Conservation (phyloP, 2,888 invertebrate species). For the Creontiades dilutus region DNA sequence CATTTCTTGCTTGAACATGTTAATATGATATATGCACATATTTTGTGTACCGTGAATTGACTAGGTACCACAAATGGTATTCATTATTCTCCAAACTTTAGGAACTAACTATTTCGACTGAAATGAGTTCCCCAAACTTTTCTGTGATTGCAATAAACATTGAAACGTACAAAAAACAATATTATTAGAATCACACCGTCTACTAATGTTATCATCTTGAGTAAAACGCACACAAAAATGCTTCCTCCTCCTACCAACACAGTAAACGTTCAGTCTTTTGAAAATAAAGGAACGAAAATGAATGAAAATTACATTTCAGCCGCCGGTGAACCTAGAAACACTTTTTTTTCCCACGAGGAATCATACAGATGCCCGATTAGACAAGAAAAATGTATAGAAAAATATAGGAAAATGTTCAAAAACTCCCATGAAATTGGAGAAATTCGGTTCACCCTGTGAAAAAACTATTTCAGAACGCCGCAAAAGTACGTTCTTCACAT, state of each 20-base stretch:
- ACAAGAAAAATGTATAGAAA: not conserved
- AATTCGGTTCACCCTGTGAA: conserved; percentile 30
- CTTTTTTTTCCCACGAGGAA: not conserved
- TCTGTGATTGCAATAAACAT: too few relatives aligned
- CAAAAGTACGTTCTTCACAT: conserved; percentile 12
- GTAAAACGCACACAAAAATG: not conserved
- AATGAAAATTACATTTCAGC: not conserved
- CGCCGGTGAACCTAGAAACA: not conserved
- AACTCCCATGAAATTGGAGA: not conserved
- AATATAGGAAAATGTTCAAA: not conserved
- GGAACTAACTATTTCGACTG: too few relatives aligned
- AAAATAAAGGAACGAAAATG: not conserved
- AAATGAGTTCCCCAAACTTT: too few relatives aligned
- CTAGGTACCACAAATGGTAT: too few relatives aligned
- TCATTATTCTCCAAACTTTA: too few relatives aligned
- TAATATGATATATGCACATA: too few relatives aligned
- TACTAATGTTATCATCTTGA: too few relatives aligned
- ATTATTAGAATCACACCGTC: too few relatives aligned
- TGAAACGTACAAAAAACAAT: too few relatives aligned
- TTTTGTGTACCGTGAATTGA: too few relatives aligned
- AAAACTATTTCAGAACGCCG: not conserved
- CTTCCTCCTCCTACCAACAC: not conserved
- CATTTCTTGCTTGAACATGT: too few relatives aligned
- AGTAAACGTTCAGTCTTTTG: not conserved
- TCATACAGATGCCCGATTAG: not conserved